A percentile compares a stretch with the other conserved stretches of the same genome.
phyloP scores from a whole-genome alignment of 1,140 invertebrate genomes.

The Proctacanthus coquilletti region DNA sequence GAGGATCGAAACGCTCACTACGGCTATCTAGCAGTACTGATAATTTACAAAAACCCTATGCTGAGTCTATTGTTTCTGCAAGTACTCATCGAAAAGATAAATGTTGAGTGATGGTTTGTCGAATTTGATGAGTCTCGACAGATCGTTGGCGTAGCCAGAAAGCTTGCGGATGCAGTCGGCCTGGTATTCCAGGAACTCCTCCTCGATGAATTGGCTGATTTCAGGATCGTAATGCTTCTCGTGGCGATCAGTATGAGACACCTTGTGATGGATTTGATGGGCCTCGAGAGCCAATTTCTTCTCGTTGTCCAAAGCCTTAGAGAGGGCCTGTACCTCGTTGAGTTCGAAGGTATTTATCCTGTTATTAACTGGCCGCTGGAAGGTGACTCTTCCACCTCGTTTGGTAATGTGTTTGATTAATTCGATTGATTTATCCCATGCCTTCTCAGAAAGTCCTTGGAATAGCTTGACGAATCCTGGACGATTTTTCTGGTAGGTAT shows the following conservation, averaged over 20 bases:
- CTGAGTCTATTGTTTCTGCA: slow-evolving; percentile 43
- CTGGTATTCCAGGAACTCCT: slow-evolving; percentile 54
- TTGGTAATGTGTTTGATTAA: slow-evolving; percentile 59
- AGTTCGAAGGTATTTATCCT: slow-evolving; percentile 19
- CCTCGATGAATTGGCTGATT: slow-evolving; percentile 54
- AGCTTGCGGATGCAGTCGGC: slow-evolving; percentile 46
- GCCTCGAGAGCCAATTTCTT: slow-evolving; percentile 53
- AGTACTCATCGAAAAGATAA: slow-evolving; percentile 63
- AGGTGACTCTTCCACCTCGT: slow-evolving; percentile 38
- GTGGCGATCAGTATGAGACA: slow-evolving; percentile 20
- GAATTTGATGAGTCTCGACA: slow-evolving; percentile 45
- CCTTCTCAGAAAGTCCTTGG: slow-evolving; percentile 51
- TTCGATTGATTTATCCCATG: slow-evolving; percentile 56
- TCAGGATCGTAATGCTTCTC: slow-evolving; percentile 44
- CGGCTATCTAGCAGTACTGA: too few species aligned
- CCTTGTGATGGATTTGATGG: slow-evolving; percentile 41
- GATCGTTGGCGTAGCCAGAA: slow-evolving; percentile 53
- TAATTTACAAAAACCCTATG: neutral
- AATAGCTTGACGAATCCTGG: slow-evolving; percentile 61
- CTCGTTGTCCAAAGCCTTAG: slow-evolving; percentile 55
- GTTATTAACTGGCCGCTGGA: slow-evolving; percentile 8
- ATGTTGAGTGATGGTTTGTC: slow-evolving; percentile 44
- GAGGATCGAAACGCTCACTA: too few species aligned
- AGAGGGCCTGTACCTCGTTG: slow-evolving; percentile 49
- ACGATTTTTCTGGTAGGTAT: slow-evolving; percentile 57